Percentiles rank a stretch among this genome's conserved stretches.
Evolutionary conservation across 1,140 invertebrate species (phyloP).

Genomic region (Hesperophylax magnus): DNA sequence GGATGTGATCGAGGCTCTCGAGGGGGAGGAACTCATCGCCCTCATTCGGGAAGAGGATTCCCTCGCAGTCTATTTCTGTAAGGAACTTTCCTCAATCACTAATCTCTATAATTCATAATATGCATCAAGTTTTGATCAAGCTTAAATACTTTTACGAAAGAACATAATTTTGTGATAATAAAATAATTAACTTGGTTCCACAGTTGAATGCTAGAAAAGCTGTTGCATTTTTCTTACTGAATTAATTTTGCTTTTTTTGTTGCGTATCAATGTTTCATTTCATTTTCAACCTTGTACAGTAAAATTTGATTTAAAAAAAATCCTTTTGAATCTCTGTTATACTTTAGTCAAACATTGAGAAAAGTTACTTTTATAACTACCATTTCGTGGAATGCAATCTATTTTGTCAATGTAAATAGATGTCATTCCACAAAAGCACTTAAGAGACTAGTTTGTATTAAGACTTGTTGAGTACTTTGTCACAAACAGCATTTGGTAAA

Average conservation of each 20-base stretch:
- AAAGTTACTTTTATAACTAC: too few species aligned
- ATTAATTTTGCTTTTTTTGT: slow-evolving; percentile 3
- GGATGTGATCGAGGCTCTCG: slow-evolving; percentile 91
- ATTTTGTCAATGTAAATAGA: too few species aligned
- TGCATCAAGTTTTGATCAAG: slow-evolving; percentile 22
- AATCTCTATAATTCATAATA: slow-evolving; percentile 10
- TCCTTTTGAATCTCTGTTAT: too few species aligned
- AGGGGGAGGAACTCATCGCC: slow-evolving; percentile 85
- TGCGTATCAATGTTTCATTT: slow-evolving; percentile 2
- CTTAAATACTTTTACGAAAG: neutral
- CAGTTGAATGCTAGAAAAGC: slow-evolving; percentile 15
- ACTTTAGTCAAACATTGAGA: too few species aligned
- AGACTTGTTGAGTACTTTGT: too few species aligned
- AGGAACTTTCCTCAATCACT: slow-evolving; percentile 64
- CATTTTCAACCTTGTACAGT: neutral
- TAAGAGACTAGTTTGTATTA: too few species aligned
- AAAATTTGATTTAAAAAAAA: too few species aligned
- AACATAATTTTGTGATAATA: slow-evolving; percentile 6
- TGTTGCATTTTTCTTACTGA: neutral
- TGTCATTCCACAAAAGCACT: too few species aligned
- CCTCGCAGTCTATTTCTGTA: slow-evolving; percentile 94
- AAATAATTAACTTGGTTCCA: slow-evolving; percentile 1
- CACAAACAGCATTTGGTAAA: too few species aligned
- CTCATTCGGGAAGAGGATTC: slow-evolving; percentile 87
- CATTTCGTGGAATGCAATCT: too few species aligned